Evolutionary conservation across 2,797 vertebrate species (phyloP).

Genomic region (Malurus splendens): DNA sequence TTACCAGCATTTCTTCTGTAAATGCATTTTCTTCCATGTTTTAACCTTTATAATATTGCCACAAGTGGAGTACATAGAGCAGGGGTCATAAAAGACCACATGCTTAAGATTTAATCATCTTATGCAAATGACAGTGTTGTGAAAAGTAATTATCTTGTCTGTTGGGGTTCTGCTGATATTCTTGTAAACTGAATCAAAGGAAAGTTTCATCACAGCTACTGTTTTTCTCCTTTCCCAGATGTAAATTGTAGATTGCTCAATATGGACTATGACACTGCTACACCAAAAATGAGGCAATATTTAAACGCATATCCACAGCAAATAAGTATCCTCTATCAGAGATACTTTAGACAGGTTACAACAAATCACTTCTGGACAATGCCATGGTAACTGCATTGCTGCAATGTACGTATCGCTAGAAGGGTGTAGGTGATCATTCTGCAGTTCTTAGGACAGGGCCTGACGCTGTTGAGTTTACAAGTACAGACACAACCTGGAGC

Average conservation of each 20-base stretch:
- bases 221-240: neutral
- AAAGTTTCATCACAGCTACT: neutral
- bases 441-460: neutral
- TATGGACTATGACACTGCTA: neutral
- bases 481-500: neutral
- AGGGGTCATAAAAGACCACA: neutral
- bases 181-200: neutral
- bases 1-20: neutral
- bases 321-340: neutral
- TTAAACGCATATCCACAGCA: constrained; percentile 14
- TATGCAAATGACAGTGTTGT: neutral
- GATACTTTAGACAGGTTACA: constrained; percentile 18
- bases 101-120: neutral
- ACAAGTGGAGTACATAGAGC: neutral
- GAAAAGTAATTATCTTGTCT: neutral
- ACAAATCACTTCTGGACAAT: neutral
- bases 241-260: neutral
- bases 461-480: neutral
- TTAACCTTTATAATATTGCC: neutral
- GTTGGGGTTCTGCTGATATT: neutral
- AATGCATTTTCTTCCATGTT: neutral
- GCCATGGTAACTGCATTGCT: constrained; percentile 6
- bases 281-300: constrained; percentile 11
- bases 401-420: neutral
- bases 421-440: neutral